These are phyloP conservation scores for Pseudoatta argentina DNA, from an alignment of 1,140 invertebrate species.

Conservation along the genomic window DNA sequence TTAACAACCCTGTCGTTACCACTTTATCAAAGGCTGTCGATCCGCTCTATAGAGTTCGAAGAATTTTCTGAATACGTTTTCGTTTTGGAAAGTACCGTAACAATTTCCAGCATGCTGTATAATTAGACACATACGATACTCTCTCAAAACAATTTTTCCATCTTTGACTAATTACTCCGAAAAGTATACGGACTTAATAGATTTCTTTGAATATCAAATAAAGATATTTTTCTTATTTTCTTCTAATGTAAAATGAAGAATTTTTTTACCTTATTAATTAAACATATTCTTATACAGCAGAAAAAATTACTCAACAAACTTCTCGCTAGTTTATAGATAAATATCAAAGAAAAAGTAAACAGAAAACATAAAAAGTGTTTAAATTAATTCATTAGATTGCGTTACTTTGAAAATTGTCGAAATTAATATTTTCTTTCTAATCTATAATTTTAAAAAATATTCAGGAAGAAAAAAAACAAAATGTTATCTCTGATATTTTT, in stretches of 20 bases:
- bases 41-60: constrained; percentile 5
- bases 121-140: constrained; percentile 9
- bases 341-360: neutral
- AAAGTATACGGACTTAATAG: neutral
- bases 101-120: constrained; percentile 18
- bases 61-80: constrained; percentile 16
- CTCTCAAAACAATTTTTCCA: neutral
- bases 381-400: neutral
- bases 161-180: neutral
- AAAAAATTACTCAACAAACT: neutral
- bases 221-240: no score
- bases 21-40: constrained; percentile 27
- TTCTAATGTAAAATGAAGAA: no score
- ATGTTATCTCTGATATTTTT: neutral
- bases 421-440: neutral
- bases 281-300: neutral
- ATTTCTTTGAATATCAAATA: neutral
- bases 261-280: no score
- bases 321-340: neutral
- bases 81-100: neutral
- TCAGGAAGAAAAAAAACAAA: neutral
- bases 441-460: neutral
- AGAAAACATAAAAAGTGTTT: neutral
- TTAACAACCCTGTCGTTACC: constrained; percentile 18
- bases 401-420: neutral